These are phyloP conservation scores for Platycnemis pennipes DNA, from an alignment of 2,888 invertebrate genomes.

Conservation along the genomic window DNA sequence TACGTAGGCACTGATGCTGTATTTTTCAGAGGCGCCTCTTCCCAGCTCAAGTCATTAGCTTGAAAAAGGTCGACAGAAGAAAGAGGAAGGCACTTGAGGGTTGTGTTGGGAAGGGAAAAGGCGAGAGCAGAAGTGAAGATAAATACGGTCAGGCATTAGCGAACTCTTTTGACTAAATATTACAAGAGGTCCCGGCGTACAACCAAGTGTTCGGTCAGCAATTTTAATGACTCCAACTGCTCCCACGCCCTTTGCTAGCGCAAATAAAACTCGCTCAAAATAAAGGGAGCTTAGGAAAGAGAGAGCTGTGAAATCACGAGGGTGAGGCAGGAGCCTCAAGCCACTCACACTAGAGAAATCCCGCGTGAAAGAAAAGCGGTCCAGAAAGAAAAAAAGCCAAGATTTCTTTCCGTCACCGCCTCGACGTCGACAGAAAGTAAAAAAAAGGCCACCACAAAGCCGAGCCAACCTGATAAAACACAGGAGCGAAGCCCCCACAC, in stretches of 20 bases:
- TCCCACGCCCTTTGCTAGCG: not conserved
- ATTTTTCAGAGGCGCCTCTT: conserved; percentile 3
- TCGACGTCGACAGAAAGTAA: not conserved
- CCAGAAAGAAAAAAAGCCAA: not conserved
- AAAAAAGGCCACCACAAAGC: not conserved
- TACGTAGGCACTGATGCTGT: not conserved
- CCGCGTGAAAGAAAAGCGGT: not conserved
- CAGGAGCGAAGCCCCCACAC: not conserved
- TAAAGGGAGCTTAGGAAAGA: not conserved
- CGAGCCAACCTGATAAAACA: not conserved
- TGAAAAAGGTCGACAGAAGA: not conserved
- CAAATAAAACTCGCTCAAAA: not conserved
- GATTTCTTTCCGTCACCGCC: not conserved
- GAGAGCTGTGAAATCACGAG: no score
- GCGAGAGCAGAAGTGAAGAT: not conserved
- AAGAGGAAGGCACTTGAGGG: not conserved
- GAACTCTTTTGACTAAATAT: conserved; percentile 30
- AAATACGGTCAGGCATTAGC: not conserved
- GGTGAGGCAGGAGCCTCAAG: no score
- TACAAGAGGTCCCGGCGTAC: not conserved
- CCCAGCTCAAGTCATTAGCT: conserved; percentile 17
- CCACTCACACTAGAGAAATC: no score
- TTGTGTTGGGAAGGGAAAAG: not conserved
- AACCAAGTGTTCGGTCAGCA: not conserved
- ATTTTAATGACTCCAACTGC: not conserved